Evolutionary conservation across 1,140 invertebrate genomes (phyloP), one percentile per base, ranked within the genome.

Genomic region (Brachionus manjavacas): DNA sequence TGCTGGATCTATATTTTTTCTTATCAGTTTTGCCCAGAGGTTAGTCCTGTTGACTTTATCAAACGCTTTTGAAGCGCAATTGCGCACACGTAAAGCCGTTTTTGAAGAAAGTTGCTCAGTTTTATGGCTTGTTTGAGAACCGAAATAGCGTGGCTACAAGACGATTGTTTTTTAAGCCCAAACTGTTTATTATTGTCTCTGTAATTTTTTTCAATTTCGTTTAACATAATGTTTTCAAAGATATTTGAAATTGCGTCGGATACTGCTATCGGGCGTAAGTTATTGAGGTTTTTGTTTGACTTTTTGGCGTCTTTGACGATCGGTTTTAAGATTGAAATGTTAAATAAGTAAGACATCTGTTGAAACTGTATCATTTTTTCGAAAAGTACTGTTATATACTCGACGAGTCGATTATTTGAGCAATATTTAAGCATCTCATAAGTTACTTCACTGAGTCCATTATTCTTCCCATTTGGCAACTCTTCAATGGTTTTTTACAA

Each of bases 301-400:
- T 70, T 70, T 28, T 31, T 70, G 23, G 23, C 12, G 28, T 72
- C 68, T 72, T 72, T 72, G n/a, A 72, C 23, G n/a, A 72, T 16
- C 3, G 68, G 35, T 39, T 72, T 72, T 39, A 72, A 39, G n/a
- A 72, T 72, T 41, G 68, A 72, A 39, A 72, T 72, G 35, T 72
- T 72, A 43, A 72, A 72, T 14, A 72, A n/a, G 20, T 72, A 72
- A 41, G 31, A 39, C 14, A 72, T 72, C 39, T 41, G n/a, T 72
- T 72, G n/a, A 72, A 16, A 41, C n/a, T 41, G 12, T 14, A 72
- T 72, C 20, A 72, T 72, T 72, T 39, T 43, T 41, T 72, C 31
- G 20, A 72, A 72, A 39, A 41, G 12, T 31, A 70, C 14, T 28
- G 66, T 70, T 43, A 41, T 14, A n/a, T 39, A 6, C 14, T 72